Evolutionary conservation across 2,888 invertebrate genomes (phyloP).

Genomic region (Invenusta paracnida): DNA sequence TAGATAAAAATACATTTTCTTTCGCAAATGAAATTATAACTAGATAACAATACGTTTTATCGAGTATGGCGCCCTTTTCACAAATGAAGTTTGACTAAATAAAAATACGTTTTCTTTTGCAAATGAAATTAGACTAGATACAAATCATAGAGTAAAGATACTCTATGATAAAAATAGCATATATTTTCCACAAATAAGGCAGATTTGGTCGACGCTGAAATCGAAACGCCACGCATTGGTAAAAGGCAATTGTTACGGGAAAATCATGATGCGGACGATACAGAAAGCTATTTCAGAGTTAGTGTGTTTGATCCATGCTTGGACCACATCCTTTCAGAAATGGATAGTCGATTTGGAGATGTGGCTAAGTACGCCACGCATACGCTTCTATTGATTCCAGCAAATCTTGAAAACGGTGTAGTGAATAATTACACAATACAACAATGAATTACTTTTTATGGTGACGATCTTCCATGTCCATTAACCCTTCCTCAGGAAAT

Average conservation of each 20-base stretch:
- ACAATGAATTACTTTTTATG: not conserved
- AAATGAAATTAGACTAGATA: too few species aligned
- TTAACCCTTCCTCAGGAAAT: not conserved
- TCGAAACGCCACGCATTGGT: not conserved
- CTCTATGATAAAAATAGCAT: too few species aligned
- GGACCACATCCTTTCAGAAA: not conserved
- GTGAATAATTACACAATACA: not conserved
- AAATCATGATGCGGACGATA: not conserved
- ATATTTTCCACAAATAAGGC: too few species aligned
- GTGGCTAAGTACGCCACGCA: too few species aligned
- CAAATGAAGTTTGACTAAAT: too few species aligned
- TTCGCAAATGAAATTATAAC: too few species aligned
- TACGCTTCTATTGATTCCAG: not conserved
- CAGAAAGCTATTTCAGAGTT: not conserved
- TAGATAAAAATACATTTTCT: too few species aligned
- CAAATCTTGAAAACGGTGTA: not conserved
- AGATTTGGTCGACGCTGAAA: not conserved
- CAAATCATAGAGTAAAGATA: too few species aligned
- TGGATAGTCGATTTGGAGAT: too few species aligned
- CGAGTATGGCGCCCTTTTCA: too few species aligned
- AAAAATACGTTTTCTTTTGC: too few species aligned
- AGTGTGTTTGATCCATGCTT: not conserved
- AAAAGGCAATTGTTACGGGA: not conserved
- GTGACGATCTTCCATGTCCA: not conserved
- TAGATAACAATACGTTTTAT: too few species aligned